These are phyloP conservation scores for Dendropsophus ebraccatus DNA, from an alignment of 2,113 vertebrate species.

Conservation along the genomic window DNA sequence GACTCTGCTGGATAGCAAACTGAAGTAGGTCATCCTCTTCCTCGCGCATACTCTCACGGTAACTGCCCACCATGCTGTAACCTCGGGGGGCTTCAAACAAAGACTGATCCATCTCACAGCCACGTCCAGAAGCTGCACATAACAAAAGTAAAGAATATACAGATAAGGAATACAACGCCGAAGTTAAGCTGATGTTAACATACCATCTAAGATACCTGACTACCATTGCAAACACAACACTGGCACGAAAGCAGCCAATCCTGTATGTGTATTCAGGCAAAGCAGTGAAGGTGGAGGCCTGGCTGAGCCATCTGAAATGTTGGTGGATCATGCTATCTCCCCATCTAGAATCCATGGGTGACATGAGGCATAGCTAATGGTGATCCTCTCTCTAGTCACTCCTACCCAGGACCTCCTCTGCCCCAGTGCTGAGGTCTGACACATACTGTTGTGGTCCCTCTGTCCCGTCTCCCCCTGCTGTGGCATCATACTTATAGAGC, in stretches of 20 bases:
- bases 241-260: conserved; percentile 8
- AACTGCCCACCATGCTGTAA: conserved; percentile 90
- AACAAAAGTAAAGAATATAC: neutral
- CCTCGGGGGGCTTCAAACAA: conserved; percentile 91
- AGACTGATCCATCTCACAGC: conserved; percentile 86
- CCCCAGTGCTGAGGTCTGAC: conserved; percentile 52
- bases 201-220: neutral
- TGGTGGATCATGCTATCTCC: conserved; percentile 44
- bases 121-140: conserved; percentile 83
- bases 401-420: conserved; percentile 43
- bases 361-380: conserved; percentile 52
- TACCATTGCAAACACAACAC: neutral
- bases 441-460: conserved; percentile 47
- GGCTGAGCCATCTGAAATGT: conserved; percentile 52
- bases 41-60: conserved; percentile 82
- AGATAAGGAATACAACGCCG: neutral
- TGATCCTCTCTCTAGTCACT: conserved; percentile 14
- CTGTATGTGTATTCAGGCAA: conserved; percentile 40
- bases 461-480: conserved; percentile 17
- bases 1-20: conserved; percentile 97
- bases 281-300: conserved; percentile 56
- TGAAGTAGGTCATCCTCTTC: conserved; percentile 92
- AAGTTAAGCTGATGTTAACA: neutral
- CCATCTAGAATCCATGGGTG: conserved; percentile 28
- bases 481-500: conserved; percentile 83